phyloP scores from a whole-genome alignment of 2,888 invertebrate genomes.

The Stratiomys singularior region DNA sequence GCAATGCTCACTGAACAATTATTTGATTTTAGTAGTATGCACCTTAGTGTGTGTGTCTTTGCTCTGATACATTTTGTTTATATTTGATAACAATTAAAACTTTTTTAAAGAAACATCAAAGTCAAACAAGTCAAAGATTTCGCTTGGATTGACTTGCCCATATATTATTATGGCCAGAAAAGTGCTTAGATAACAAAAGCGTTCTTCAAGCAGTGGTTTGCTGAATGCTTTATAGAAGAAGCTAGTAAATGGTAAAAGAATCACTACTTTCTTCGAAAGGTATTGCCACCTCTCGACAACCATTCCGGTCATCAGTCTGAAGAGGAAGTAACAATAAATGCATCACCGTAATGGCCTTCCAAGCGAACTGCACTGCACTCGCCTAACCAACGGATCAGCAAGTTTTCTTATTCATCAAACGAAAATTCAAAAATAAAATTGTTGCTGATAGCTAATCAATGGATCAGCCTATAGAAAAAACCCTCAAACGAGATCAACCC shows the following conservation, averaged over 20 bases:
- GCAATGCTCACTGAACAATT: too few relatives aligned
- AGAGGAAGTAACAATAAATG: conserved; percentile 46
- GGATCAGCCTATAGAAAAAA: not conserved
- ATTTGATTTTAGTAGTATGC: too few relatives aligned
- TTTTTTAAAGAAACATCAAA: too few relatives aligned
- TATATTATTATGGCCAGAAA: not conserved
- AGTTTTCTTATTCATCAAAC: conserved; percentile 29
- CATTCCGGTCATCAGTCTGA: conserved; percentile 51
- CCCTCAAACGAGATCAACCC: not conserved
- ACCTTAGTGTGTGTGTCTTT: too few relatives aligned
- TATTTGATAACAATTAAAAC: too few relatives aligned
- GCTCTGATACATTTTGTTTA: too few relatives aligned
- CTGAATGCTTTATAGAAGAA: not conserved
- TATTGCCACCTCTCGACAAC: conserved; percentile 54
- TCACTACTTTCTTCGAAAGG: conserved; percentile 51
- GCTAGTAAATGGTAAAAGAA: not conserved
- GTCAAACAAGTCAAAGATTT: too few relatives aligned
- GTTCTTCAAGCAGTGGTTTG: not conserved
- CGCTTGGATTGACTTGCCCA: conserved; percentile 6
- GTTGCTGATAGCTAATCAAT: not conserved
- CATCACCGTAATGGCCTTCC: conserved; percentile 52
- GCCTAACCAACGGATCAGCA: conserved; percentile 54
- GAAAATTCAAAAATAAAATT: not conserved
- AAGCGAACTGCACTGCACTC: conserved; percentile 53
- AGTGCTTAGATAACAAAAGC: conserved; percentile 2